A percentile compares a stretch with the other conserved stretches of the same genome.
phyloP scores from a whole-genome alignment of 2,113 vertebrate genomes.

The Malurus alboscapulatus region DNA sequence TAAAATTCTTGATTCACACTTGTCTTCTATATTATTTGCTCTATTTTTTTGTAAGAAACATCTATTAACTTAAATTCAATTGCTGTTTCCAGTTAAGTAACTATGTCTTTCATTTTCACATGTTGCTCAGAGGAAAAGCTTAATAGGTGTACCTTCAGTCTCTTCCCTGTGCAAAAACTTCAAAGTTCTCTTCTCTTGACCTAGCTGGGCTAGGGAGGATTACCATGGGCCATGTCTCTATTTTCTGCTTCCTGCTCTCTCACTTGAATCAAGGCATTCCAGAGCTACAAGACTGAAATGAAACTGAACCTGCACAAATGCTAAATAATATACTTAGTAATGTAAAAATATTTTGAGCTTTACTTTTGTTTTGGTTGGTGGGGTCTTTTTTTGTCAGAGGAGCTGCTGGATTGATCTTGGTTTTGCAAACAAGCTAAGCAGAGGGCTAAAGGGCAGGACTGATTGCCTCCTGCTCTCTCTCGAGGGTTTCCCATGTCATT shows the following conservation, averaged over 20 bases:
- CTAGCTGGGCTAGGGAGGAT: neutral
- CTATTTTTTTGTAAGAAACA: neutral
- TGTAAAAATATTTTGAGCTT: neutral
- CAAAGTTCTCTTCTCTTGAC: accelerated
- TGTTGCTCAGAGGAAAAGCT: neutral
- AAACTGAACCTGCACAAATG: neutral
- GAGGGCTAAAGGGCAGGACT: neutral
- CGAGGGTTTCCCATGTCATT: neutral
- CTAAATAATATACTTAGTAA: neutral
- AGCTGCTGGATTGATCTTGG: neutral
- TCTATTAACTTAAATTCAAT: neutral
- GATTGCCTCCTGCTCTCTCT: neutral
- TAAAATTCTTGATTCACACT: conserved; percentile 21
- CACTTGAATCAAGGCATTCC: neutral
- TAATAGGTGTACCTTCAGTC: accelerated
- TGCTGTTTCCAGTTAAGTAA: neutral
- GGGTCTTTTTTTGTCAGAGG: too few relatives aligned
- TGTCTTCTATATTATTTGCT: neutral
- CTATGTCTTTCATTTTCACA: neutral
- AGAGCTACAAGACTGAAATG: neutral
- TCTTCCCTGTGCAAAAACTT: neutral
- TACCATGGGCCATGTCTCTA: accelerated
- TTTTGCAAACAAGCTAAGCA: neutral
- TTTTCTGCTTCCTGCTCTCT: neutral
- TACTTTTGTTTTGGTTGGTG: neutral